Evolutionary conservation across 2,888 invertebrate genomes (phyloP).

Genomic region (Gasteruption jaculator): DNA sequence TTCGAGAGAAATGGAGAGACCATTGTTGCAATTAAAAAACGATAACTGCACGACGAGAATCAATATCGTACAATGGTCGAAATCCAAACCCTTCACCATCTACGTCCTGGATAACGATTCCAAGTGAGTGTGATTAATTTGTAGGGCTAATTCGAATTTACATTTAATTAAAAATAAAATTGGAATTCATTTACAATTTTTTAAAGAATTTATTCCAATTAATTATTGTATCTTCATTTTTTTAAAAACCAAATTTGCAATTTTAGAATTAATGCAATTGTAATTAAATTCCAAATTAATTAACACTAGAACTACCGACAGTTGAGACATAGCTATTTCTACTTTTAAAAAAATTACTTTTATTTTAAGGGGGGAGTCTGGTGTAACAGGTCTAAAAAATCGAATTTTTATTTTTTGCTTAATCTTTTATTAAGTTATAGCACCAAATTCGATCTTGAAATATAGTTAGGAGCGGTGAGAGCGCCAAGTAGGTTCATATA

Average conservation of each 20-base stretch:
- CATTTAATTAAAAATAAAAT: background rate
- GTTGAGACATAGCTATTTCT: too few relatives aligned
- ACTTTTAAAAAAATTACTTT: too few relatives aligned
- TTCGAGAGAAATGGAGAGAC: conserved; percentile 48
- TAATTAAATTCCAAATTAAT: too few relatives aligned
- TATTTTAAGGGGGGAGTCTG: too few relatives aligned
- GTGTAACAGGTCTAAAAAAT: too few relatives aligned
- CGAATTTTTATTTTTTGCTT: too few relatives aligned
- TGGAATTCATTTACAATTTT: too few relatives aligned
- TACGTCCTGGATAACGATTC: conserved; percentile 52
- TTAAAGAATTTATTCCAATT: conserved; percentile 6
- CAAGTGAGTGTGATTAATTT: conserved; percentile 34
- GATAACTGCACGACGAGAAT: conserved; percentile 40
- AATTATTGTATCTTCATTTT: background rate
- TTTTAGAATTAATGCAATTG: background rate
- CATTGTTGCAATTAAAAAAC: conserved; percentile 48
- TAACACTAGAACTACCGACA: too few relatives aligned
- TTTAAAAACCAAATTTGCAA: background rate
- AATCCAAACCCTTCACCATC: conserved; percentile 54
- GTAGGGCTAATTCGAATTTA: background rate
- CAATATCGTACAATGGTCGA: conserved; percentile 55
- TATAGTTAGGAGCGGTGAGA: too few relatives aligned
- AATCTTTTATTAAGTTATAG: too few relatives aligned
- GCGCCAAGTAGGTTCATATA: too few relatives aligned
- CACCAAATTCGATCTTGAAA: too few relatives aligned